phyloP scores from a whole-genome alignment of 2,888 invertebrate species.

The Leucophenga maculata region DNA sequence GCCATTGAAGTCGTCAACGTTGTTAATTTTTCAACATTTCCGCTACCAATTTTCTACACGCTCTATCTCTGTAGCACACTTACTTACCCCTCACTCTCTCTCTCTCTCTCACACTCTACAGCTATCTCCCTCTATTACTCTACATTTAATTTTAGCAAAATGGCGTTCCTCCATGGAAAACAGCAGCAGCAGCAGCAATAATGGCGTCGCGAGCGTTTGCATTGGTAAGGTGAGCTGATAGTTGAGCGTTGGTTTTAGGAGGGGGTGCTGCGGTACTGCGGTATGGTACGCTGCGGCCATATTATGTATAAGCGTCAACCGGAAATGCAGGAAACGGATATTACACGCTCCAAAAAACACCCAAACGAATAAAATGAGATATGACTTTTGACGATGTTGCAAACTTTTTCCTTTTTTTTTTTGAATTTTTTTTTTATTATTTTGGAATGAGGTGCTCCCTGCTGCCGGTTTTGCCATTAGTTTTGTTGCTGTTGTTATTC shows the following conservation, averaged over 20 bases:
- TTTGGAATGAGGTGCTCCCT: not conserved
- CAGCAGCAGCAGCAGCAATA: no score
- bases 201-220: no score
- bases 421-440: not conserved
- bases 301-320: constrained; percentile 56
- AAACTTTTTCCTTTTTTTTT: not conserved
- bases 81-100: no score
- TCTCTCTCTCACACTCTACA: constrained; percentile 1
- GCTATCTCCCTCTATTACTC: no score
- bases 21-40: constrained; percentile 67
- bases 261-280: no score
- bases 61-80: constrained; percentile 3
- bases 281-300: constrained; percentile 38
- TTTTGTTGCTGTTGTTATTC: constrained; percentile 8
- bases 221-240: no score
- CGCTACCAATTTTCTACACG: constrained; percentile 58
- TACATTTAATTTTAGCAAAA: no score
- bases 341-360: constrained; percentile 66
- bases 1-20: constrained; percentile 22
- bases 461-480: constrained; percentile 12
- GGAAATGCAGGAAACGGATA: constrained; percentile 67
- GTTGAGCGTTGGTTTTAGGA: no score
- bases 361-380: constrained; percentile 60
- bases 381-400: constrained; percentile 50
- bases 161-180: no score